Evolutionary conservation across 2,113 vertebrate genomes (phyloP), one percentile per base, ranked within the genome.

Genomic region (Chloroceryle aenea): DNA sequence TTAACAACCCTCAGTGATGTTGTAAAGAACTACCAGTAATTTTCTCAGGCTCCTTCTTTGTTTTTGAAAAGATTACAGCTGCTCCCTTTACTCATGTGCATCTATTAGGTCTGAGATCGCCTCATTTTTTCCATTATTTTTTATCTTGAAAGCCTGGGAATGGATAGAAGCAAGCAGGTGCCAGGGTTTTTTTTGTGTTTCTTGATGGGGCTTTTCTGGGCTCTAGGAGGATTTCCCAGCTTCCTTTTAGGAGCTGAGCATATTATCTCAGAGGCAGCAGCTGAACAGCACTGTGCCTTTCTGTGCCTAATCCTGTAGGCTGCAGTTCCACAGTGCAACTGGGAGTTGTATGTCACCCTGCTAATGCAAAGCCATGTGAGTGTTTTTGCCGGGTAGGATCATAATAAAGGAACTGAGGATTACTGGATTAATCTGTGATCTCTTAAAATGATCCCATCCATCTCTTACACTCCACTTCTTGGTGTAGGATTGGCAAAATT

Each of bases 61-160:
- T 95, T 97, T 96, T 95, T 93, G 19, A 89, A 89, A 92, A 92
- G 92, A 95, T 94, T 96, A 88, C 73, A 87, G 67, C 87, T 84
- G 82, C 47, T 91, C 1, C 0, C 11, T 76, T 90, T 95, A 59
- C 71, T 94, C 29, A 30, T 20, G 13, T 93, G 76, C 82, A 71
- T 93, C 71, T 87, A 40, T 59, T 92, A 91, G 55, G 42, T 95
- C n/a, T 93, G 72, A 78, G 80, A 69, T 89, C 95, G 74, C 58
- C n/a, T 96, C 59, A 85, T 95, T 96, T 91, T 95, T 96, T 96
- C 95, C 91, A 80, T 93, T 90, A 72, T 63, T 76, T 89, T 93
- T 97, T 94, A 88, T 95, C 92, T 90, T 82, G 73, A 88, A 83
- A 95, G 84, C 32, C 74, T 93, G 79, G 79, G 85, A 91, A 89